These are phyloP conservation scores for Pseudolycoriella hygida DNA, from an alignment of 2,888 invertebrate species.

Conservation along the genomic window DNA sequence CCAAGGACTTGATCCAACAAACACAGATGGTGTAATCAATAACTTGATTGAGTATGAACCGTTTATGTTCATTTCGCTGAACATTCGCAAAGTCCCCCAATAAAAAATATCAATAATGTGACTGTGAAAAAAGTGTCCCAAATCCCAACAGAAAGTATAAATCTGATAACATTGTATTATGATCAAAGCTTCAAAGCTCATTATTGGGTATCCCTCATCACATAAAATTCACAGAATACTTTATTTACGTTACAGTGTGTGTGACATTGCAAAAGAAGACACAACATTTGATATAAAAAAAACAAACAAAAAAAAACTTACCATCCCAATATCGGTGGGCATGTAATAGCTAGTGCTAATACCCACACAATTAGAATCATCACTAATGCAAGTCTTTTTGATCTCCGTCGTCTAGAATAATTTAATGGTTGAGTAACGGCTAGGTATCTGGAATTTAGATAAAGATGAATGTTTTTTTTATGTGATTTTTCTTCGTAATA, in stretches of 20 bases:
- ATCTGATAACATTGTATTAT: too few species aligned
- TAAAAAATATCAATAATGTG: too few species aligned
- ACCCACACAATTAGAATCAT: conserved; percentile 88
- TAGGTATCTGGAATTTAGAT: conserved; percentile 43
- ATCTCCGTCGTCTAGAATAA: conserved; percentile 76
- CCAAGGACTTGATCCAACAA: too few species aligned
- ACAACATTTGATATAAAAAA: not conserved
- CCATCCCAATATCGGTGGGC: conserved; percentile 89
- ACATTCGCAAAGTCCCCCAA: too few species aligned
- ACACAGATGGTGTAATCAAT: too few species aligned
- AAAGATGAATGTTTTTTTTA: not conserved
- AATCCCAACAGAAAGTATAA: too few species aligned
- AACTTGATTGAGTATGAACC: too few species aligned
- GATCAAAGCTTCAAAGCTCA: too few species aligned
- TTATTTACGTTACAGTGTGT: not conserved
- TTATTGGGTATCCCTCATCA: too few species aligned
- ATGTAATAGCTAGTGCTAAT: conserved; percentile 75
- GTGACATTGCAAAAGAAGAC: not conserved
- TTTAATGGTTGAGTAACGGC: conserved; percentile 87
- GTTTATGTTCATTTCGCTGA: too few species aligned
- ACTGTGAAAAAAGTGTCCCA: too few species aligned
- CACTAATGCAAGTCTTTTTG: conserved; percentile 66
- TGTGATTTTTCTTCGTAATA: not conserved
- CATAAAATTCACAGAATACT: too few species aligned
- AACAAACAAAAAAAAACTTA: conserved; percentile 26